A percentile compares a stretch with the other conserved stretches of the same genome.
phyloP scores from a whole-genome alignment of 2,888 invertebrate genomes.

The Caenorhabditis zanzibari region DNA sequence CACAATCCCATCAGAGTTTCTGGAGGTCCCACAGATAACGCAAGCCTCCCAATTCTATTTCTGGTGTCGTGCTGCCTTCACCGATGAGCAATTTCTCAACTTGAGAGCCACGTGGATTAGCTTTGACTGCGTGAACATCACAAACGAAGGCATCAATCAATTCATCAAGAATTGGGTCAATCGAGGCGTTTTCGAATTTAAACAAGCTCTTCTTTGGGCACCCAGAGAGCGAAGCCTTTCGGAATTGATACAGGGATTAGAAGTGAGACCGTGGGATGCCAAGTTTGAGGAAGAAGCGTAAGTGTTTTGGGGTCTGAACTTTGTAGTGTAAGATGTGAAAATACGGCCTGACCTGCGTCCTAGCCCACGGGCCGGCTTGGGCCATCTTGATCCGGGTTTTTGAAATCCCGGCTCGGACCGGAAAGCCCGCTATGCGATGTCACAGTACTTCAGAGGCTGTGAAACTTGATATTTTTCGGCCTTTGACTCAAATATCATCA shows the following conservation, averaged over 20 bases:
- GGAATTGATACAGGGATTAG: not conserved
- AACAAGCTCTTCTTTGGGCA: not conserved
- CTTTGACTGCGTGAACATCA: not conserved
- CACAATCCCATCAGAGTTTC: constrained; percentile 7
- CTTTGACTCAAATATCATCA: too few species aligned
- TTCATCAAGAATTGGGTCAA: constrained; percentile 31
- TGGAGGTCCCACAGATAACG: constrained; percentile 8
- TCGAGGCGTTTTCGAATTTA: not conserved
- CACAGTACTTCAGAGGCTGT: too few species aligned
- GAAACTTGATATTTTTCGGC: too few species aligned
- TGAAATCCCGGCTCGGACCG: too few species aligned
- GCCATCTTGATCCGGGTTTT: too few species aligned
- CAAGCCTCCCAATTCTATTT: not conserved
- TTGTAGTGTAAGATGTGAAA: too few species aligned
- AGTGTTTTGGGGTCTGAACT: not conserved
- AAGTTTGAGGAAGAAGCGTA: constrained; percentile 17
- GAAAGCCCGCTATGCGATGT: too few species aligned
- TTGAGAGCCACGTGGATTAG: not conserved
- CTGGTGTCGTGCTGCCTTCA: constrained; percentile 4
- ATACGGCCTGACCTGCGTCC: too few species aligned
- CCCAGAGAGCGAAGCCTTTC: not conserved
- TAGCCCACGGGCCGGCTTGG: too few species aligned
- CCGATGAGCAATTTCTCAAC: constrained; percentile 25
- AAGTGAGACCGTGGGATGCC: constrained; percentile 10
- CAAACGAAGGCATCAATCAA: constrained; percentile 15